These are phyloP conservation scores for Cinara cedri DNA, from an alignment of 2,888 invertebrate genomes.

Conservation along the genomic window DNA sequence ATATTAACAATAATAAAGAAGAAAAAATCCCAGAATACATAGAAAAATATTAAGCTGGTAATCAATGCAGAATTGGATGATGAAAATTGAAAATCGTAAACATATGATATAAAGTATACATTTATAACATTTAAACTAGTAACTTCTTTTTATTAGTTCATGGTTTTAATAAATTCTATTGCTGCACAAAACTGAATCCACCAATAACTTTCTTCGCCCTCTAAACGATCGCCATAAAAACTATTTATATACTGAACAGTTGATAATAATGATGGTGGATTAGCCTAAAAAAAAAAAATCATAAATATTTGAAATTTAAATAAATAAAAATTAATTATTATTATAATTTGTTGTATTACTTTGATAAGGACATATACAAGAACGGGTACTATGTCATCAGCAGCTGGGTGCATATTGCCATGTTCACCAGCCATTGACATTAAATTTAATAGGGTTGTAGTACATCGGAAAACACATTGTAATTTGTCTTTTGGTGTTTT, in stretches of 20 bases:
- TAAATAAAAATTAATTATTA: not conserved
- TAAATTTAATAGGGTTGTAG: conserved; percentile 91
- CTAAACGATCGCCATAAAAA: conserved; percentile 81
- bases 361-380: conserved; percentile 95
- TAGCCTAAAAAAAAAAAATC: conserved; percentile 76
- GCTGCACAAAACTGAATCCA: conserved; percentile 98
- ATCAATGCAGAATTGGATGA: not conserved
- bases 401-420: conserved; percentile 75
- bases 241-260: conserved; percentile 95
- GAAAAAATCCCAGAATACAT: too few species aligned
- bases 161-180: conserved; percentile 96
- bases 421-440: conserved; percentile 80
- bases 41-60: not conserved
- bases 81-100: not conserved
- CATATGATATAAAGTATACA: conserved; percentile 7
- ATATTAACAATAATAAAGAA: not conserved
- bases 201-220: conserved; percentile 94
- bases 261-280: conserved; percentile 90
- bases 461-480: conserved; percentile 82
- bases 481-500: conserved; percentile 88
- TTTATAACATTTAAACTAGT: not conserved
- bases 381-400: conserved; percentile 95
- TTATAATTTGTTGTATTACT: conserved; percentile 65
- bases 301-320: too few species aligned
- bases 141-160: conserved; percentile 73